Evolutionary conservation across 2,888 invertebrate genomes (phyloP).

Genomic region (Lingula anatina): DNA sequence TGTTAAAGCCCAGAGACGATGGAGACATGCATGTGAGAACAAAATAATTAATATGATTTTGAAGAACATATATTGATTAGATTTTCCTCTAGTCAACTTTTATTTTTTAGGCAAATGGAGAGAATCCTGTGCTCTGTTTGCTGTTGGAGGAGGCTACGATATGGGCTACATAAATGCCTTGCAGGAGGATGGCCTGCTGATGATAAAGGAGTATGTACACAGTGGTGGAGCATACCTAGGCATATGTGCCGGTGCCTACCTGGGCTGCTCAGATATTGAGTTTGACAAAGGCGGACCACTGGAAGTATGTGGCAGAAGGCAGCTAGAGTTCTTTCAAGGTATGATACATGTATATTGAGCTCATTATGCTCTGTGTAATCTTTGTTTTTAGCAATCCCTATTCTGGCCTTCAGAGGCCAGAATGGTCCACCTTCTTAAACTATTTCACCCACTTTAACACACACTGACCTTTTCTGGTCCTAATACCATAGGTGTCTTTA

Average conservation of each 20-base stretch:
- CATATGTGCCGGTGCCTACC: constrained; percentile 44
- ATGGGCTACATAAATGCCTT: constrained; percentile 30
- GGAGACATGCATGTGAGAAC: too few relatives aligned
- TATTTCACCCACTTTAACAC: too few relatives aligned
- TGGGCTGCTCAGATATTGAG: constrained; percentile 35
- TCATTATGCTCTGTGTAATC: too few relatives aligned
- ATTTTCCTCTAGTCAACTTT: neutral
- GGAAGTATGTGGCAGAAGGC: constrained; percentile 34
- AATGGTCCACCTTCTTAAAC: too few relatives aligned
- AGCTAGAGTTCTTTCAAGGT: constrained; percentile 42
- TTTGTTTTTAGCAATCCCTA: too few relatives aligned
- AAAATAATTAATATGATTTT: too few relatives aligned
- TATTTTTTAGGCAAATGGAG: constrained; percentile 13
- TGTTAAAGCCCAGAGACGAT: too few relatives aligned
- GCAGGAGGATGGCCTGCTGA: constrained; percentile 20
- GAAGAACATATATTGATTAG: too few relatives aligned
- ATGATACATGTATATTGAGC: too few relatives aligned
- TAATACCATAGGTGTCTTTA: too few relatives aligned
- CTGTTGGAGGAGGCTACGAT: constrained; percentile 45
- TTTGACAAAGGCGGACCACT: constrained; percentile 41
- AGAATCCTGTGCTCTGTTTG: constrained; percentile 17
- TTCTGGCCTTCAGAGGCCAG: too few relatives aligned
- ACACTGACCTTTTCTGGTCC: too few relatives aligned
- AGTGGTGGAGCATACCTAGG: constrained; percentile 42
- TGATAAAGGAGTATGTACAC: constrained; percentile 29